phyloP scores from a whole-genome alignment of 2,888 invertebrate genomes.

The Drosophila acutilabella region DNA sequence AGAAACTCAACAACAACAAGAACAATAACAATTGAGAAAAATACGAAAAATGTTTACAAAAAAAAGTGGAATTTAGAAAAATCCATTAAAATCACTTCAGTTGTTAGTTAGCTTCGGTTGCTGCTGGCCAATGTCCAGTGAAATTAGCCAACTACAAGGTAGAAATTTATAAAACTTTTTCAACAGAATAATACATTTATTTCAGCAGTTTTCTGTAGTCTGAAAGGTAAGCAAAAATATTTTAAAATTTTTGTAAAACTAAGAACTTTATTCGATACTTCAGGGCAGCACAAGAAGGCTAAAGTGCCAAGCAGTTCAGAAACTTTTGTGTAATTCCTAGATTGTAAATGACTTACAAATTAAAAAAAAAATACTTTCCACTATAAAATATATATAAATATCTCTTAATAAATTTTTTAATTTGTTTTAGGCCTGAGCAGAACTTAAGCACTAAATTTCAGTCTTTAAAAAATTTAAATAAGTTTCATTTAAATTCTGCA shows the following conservation, averaged over 20 bases:
- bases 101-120: constrained; percentile 47
- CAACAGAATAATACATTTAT: constrained; percentile 11
- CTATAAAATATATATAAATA: no score
- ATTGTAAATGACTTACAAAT: no score
- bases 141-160: constrained; percentile 37
- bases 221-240: no score
- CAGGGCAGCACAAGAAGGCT: no score
- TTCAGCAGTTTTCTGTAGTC: background rate
- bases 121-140: constrained; percentile 23
- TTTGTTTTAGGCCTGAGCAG: background rate
- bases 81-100: constrained; percentile 72
- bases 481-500: background rate
- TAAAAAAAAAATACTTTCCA: no score
- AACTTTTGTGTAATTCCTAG: no score
- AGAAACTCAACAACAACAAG: constrained; percentile 33
- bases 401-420: background rate
- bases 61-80: background rate
- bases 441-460: background rate
- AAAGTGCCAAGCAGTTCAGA: no score
- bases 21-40: constrained; percentile 11
- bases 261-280: no score
- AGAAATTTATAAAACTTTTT: constrained; percentile 1
- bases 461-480: background rate
- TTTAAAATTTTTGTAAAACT: no score
- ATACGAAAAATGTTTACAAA: constrained; percentile 8